These are phyloP conservation scores for Ceyx erithaca DNA, from an alignment of 2,797 vertebrate species.

Conservation along the genomic window DNA sequence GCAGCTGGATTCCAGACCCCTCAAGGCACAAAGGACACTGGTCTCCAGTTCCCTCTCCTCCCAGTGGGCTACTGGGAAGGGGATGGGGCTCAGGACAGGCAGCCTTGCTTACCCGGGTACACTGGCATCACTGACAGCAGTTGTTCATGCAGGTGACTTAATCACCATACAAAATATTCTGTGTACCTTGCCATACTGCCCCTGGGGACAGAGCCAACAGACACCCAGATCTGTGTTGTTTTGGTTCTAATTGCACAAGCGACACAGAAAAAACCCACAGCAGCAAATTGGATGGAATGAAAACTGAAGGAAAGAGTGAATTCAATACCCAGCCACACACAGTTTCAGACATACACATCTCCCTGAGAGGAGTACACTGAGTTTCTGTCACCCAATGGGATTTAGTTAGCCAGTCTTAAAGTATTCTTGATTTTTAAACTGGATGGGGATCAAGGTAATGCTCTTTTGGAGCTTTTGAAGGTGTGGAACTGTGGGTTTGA, in stretches of 20 bases:
- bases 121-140: rapidly evolving
- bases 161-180: rapidly evolving
- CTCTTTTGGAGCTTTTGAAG: background rate
- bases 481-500: background rate
- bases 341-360: background rate
- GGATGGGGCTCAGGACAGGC: background rate
- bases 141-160: rapidly evolving
- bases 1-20: background rate
- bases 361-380: background rate
- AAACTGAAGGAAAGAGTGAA: background rate
- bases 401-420: background rate
- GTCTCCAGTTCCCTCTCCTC: background rate
- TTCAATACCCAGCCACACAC: background rate
- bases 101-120: rapidly evolving
- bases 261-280: background rate
- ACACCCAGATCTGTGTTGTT: background rate
- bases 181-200: rapidly evolving
- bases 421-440: background rate
- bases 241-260: background rate
- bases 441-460: background rate
- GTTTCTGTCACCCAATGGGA: background rate
- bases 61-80: rapidly evolving
- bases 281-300: background rate
- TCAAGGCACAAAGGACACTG: background rate
- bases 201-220: background rate